Evolutionary conservation across 1,140 invertebrate genomes (phyloP).

Genomic region (Anthonomus grandis): DNA sequence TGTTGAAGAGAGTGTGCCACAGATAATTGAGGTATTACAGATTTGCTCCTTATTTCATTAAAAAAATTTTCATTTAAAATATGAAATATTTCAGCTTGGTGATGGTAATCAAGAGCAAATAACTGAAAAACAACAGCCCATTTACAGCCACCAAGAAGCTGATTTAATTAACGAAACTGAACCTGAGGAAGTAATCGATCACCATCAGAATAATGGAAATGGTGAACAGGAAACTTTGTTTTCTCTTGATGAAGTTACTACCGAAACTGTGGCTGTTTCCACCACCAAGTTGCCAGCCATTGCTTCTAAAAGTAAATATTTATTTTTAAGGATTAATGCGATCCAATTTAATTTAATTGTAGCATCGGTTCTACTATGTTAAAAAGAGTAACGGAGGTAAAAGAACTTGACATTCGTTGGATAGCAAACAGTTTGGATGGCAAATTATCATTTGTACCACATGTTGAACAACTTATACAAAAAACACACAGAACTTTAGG

Average conservation of each 20-base stretch:
- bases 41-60: too few relatives aligned
- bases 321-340: too few relatives aligned
- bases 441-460: too few relatives aligned
- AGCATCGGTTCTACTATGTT: too few relatives aligned
- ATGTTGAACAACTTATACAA: too few relatives aligned
- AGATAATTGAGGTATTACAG: neutral
- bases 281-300: neutral
- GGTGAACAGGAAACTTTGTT: constrained; percentile 22
- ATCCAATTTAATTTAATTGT: too few relatives aligned
- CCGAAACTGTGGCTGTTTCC: constrained; percentile 3
- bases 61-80: neutral
- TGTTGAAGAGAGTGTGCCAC: neutral
- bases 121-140: constrained; percentile 8
- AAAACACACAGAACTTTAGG: too few relatives aligned
- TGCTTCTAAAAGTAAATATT: constrained; percentile 9
- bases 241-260: constrained; percentile 11
- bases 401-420: too few relatives aligned
- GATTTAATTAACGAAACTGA: constrained; percentile 21
- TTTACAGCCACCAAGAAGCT: constrained; percentile 3
- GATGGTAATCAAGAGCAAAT: constrained; percentile 5
- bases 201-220: too few relatives aligned
- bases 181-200: neutral
- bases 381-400: too few relatives aligned
- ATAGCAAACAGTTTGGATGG: too few relatives aligned
- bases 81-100: neutral